Conservation (phyloP, 2,113 vertebrate genomes). For the Zosterops lateralis region DNA sequence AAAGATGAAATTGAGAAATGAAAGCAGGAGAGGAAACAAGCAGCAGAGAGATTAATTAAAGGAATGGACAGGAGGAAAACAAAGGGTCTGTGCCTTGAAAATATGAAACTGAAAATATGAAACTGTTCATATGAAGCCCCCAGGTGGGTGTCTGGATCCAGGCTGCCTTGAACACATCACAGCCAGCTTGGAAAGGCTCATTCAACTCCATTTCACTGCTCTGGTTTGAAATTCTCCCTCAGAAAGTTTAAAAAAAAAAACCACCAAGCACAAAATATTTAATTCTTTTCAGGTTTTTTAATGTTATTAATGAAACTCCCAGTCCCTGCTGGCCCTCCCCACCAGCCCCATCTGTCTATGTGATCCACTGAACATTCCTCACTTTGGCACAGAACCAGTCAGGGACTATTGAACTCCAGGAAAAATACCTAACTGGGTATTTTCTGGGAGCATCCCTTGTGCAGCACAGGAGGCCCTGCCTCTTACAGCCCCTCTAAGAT, state of each 20-base stretch:
- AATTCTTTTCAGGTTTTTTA: background rate
- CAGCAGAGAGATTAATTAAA: conserved; percentile 30
- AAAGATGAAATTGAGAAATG: conserved; percentile 37
- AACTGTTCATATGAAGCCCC: background rate
- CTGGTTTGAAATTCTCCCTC: background rate
- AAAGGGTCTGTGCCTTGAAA: background rate
- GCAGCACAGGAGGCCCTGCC: background rate
- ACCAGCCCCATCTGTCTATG: rapidly evolving
- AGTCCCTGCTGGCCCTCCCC: background rate
- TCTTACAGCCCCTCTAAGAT: rapidly evolving
- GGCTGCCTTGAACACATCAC: background rate
- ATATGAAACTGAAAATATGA: background rate
- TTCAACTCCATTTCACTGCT: background rate
- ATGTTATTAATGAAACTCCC: background rate
- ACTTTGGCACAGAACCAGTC: background rate
- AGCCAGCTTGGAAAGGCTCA: background rate
- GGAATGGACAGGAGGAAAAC: background rate
- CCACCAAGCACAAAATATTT: background rate
- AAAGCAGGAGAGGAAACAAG: conserved; percentile 37
- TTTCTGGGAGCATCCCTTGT: background rate
- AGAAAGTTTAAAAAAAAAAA: background rate
- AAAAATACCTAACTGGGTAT: background rate
- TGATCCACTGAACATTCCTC: background rate
- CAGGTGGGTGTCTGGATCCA: background rate
- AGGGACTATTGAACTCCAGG: background rate